Evolutionary conservation across 2,888 invertebrate genomes (phyloP).

Genomic region (Neoscelio sp.): DNA sequence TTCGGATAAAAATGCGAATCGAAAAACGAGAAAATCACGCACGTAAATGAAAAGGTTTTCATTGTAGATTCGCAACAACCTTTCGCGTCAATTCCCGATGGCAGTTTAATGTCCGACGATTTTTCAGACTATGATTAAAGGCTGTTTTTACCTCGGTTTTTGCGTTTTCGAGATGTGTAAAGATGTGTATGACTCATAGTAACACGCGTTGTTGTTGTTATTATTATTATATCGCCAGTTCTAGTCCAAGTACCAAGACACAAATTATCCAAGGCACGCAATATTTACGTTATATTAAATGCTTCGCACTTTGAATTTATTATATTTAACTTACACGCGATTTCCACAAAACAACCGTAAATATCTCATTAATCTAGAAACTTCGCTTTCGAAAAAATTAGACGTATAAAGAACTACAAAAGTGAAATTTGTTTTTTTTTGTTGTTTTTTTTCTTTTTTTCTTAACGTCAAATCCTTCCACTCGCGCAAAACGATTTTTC

Average conservation of each 20-base stretch:
- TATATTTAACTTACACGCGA: conserved; percentile 60
- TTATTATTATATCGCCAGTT: conserved; percentile 44
- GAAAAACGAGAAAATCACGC: no score
- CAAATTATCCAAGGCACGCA: conserved; percentile 64
- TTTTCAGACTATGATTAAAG: conserved; percentile 37
- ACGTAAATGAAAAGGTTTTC: no score
- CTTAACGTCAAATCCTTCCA: no score
- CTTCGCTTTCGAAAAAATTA: conserved; percentile 47
- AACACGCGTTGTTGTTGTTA: conserved; percentile 41
- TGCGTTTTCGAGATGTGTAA: conserved; percentile 27
- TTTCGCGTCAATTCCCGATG: no score
- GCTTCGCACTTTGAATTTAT: conserved; percentile 62
- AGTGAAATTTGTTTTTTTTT: no score
- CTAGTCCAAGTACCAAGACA: conserved; percentile 56
- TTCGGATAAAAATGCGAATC: no score
- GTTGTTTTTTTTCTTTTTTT: no score
- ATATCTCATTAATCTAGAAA: conserved; percentile 58
- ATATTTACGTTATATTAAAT: conserved; percentile 67
- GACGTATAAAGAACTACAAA: no score
- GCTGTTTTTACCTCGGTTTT: conserved; percentile 27
- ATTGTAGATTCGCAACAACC: no score
- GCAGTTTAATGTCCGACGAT: no score
- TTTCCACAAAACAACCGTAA: conserved; percentile 64
- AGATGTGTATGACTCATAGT: conserved; percentile 51
- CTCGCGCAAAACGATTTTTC: not conserved